Evolutionary conservation across 2,888 invertebrate species (phyloP).

Genomic region (Sminthurinus aureus): DNA sequence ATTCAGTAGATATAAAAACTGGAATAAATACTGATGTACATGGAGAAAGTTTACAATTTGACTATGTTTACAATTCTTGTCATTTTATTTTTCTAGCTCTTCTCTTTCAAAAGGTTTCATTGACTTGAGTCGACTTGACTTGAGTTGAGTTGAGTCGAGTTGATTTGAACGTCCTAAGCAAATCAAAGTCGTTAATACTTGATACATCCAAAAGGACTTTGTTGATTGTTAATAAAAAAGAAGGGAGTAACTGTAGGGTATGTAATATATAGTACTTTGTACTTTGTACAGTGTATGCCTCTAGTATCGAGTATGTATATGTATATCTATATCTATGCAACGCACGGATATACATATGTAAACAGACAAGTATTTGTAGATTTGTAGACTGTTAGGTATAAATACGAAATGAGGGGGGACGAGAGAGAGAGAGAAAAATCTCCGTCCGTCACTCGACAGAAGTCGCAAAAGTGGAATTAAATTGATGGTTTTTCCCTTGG

Average conservation of each 20-base stretch:
- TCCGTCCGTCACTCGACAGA: conserved; percentile 16
- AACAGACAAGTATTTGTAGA: neutral
- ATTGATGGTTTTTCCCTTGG: conserved; percentile 33
- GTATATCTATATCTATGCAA: neutral
- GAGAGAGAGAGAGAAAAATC: neutral
- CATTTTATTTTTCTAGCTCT: neutral
- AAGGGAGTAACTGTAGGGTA: neutral
- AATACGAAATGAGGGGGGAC: neutral
- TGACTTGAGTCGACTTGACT: neutral
- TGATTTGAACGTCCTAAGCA: neutral
- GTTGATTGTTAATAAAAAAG: neutral
- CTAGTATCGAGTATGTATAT: no score
- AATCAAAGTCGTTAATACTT: conserved; percentile 7
- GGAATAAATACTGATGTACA: neutral
- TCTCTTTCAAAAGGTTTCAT: neutral
- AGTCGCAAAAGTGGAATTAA: conserved; percentile 28
- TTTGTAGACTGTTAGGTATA: neutral
- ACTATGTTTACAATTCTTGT: neutral
- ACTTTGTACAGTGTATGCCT: neutral
- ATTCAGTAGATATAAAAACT: neutral
- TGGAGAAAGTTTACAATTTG: neutral
- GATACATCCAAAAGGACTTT: neutral
- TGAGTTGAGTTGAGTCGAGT: no score
- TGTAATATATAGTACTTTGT: neutral
- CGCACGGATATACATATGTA: neutral